A percentile compares a stretch with the other conserved stretches of the same genome.
Evolutionary conservation across 2,113 vertebrate genomes (phyloP).

Genomic region (Vicugna pacos): DNA sequence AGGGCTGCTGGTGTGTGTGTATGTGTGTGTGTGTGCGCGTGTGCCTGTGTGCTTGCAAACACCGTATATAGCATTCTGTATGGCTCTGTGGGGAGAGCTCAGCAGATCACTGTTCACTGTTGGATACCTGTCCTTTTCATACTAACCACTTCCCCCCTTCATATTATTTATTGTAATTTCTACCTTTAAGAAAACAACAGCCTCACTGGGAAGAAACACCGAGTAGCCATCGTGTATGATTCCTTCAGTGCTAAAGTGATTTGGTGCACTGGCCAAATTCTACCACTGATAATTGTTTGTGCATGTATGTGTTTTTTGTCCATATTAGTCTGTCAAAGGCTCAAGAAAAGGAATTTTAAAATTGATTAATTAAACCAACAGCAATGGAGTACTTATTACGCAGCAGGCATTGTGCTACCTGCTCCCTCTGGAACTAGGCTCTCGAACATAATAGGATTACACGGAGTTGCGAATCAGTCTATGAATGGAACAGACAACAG

Average conservation of each 20-base stretch:
- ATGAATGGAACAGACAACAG: neutral
- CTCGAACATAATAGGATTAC: neutral
- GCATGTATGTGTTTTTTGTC: neutral
- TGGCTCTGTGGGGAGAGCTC: neutral
- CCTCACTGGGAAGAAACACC: neutral
- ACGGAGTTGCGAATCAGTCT: neutral
- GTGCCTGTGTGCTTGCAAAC: too few relatives aligned
- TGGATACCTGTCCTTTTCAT: neutral
- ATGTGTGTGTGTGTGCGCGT: neutral
- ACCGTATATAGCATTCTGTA: accelerated
- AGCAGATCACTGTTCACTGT: neutral
- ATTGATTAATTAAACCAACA: neutral
- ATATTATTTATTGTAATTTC: neutral
- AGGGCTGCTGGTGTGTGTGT: neutral
- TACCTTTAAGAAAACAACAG: neutral
- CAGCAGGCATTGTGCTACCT: neutral
- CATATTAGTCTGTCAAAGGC: neutral
- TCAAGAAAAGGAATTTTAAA: neutral
- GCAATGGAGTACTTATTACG: neutral
- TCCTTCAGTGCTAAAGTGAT: neutral
- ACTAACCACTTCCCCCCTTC: neutral
- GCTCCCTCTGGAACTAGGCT: neutral
- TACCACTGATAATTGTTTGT: neutral
- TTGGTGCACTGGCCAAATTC: neutral
- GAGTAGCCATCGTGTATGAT: neutral